Evolutionary conservation across 2,797 vertebrate genomes (phyloP).

Genomic region (Hippopotamyrus pictus): DNA sequence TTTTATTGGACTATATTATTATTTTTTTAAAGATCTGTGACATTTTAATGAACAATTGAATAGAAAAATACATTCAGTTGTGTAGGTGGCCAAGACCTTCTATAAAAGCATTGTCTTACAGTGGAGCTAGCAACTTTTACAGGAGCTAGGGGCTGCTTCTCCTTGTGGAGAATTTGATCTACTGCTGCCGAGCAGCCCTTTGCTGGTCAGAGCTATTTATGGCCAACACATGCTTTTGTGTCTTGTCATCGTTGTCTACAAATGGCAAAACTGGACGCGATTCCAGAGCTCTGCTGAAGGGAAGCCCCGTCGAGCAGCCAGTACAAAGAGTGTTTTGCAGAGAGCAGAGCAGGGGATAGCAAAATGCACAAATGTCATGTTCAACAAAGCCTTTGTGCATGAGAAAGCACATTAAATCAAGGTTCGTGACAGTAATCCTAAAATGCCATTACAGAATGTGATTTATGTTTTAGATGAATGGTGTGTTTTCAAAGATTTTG

Average conservation of each 20-base stretch:
- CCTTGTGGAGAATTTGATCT: conserved; percentile 85
- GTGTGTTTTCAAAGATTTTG: not conserved
- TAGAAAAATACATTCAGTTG: not conserved
- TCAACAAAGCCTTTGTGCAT: conserved; percentile 1
- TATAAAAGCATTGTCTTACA: conserved; percentile 26
- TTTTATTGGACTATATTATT: not conserved
- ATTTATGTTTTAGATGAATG: conserved; percentile 1
- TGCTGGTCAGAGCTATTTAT: conserved; percentile 84
- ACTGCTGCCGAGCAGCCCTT: conserved; percentile 68
- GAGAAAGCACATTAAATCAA: conserved; percentile 7
- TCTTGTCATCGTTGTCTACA: conserved; percentile 86
- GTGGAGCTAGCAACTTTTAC: conserved; percentile 56
- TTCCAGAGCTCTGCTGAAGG: conserved; percentile 66
- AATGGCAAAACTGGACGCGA: conserved; percentile 80
- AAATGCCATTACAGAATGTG: not conserved
- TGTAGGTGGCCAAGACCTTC: not conserved
- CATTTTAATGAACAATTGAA: not conserved
- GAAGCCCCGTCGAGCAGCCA: conserved; percentile 46
- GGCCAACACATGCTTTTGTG: conserved; percentile 84
- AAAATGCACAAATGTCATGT: conserved; percentile 10
- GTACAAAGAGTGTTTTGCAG: conserved; percentile 25
- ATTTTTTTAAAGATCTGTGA: not conserved
- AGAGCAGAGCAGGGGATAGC: conserved; percentile 19
- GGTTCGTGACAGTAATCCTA: conserved; percentile 1
- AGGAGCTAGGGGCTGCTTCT: conserved; percentile 56